These are phyloP conservation scores for Phenganax stokvisi DNA, from an alignment of 92 coral and sea anemone genomes.

Conservation along the genomic window DNA sequence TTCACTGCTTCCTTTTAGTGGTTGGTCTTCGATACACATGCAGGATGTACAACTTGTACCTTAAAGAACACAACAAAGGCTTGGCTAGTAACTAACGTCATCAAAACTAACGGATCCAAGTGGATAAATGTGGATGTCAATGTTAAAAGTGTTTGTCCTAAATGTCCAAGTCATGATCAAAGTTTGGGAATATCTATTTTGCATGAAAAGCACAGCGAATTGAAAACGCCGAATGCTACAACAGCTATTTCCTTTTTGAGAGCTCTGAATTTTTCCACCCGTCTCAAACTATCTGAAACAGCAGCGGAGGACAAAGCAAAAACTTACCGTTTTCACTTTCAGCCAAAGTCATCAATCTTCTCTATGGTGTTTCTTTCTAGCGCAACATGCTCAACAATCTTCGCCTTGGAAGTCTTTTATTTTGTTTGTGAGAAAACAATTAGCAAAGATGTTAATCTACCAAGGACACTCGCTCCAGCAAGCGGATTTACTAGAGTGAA, in stretches of 20 bases:
- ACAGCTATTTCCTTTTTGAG: neutral
- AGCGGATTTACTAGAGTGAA: constrained; percentile 38
- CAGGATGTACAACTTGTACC: neutral
- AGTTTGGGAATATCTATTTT: no score
- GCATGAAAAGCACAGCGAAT: no score
- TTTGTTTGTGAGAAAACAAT: constrained; percentile 53
- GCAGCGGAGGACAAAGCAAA: constrained; percentile 9
- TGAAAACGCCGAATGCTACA: no score
- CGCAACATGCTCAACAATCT: constrained; percentile 51
- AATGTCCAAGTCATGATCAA: neutral
- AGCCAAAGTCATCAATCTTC: no score
- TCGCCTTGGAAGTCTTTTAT: constrained; percentile 46
- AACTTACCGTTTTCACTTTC: neutral
- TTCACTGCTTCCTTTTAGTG: neutral
- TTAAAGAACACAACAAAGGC: neutral
- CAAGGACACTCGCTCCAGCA: constrained; percentile 57
- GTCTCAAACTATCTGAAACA: neutral
- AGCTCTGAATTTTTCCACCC: constrained; percentile 19
- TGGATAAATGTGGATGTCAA: no score
- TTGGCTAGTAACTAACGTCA: no score
- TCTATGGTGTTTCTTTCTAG: constrained; percentile 49
- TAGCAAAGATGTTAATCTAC: constrained; percentile 46
- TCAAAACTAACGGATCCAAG: no score
- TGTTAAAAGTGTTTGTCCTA: neutral
- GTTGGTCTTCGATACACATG: neutral